Evolutionary conservation across 2,888 invertebrate genomes (phyloP), one percentile per base, ranked within the genome.

Genomic region (Gryllus longicercus): DNA sequence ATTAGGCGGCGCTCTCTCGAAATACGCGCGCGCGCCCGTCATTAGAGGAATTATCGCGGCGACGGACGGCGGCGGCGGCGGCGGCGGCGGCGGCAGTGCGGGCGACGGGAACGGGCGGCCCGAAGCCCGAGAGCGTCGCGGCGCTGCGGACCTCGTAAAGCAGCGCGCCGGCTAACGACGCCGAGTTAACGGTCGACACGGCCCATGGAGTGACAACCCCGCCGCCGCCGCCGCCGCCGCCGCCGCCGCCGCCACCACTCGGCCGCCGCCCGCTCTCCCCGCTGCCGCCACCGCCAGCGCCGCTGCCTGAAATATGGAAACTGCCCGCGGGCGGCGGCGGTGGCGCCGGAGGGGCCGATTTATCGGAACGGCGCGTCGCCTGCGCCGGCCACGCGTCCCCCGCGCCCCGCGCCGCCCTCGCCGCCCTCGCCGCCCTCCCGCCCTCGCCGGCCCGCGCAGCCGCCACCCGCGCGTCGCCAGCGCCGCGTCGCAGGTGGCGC

Each of bases 361-460:
- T 63, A 63, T 63, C 63, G 63, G 63, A 63, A 63, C 78, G 78
- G 51, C 78, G 38, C 78, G 25, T 18, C 38, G 50, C 25, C 63
- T 63, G 63, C 14, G 63, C 63, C 18, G n/a, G 78, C 78, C 21
- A 21, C 21, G 21, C 21, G 21, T 21, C 21, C 21, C 1, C 21
- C 14, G 78, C 74, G 25, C 49, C 63, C 18, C 63, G 63, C 11
- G 3, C 63, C 16, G 63, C n/a, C 63, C 51, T 16, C 51, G 3
- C 63, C 16, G 63, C n/a, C 63, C 51, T 16, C 51, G 51, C 49
- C 74, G 81, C 16, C 50, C 21, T 38, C 21, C 5, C 38, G 38
- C 38, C 1, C 38, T 38, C 25, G 25, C 38, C 75, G 63, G 8
- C 63, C 63, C n/a, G 14, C 63, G 63, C n/a, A 1, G 63, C n/a